These are phyloP conservation scores for Rhopalosiphum padi DNA, from an alignment of 1,140 invertebrate species.

Conservation along the genomic window DNA sequence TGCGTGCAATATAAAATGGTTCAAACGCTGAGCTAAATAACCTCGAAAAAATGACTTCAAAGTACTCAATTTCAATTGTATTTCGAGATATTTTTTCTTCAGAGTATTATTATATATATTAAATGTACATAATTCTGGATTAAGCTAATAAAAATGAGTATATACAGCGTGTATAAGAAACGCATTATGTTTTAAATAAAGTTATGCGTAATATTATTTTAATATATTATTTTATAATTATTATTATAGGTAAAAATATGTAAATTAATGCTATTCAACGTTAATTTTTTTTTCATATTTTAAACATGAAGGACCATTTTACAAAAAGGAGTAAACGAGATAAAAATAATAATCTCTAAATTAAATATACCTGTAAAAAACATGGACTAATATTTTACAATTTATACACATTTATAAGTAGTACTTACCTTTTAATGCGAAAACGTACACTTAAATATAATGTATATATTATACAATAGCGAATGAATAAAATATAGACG, in stretches of 20 bases:
- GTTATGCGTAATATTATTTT: background rate
- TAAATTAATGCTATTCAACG: background rate
- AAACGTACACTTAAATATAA: background rate
- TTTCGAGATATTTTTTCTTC: background rate
- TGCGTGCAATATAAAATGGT: background rate
- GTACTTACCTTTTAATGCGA: background rate
- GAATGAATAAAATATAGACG: background rate
- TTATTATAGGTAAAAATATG: background rate
- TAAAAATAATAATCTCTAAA: background rate
- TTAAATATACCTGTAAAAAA: background rate
- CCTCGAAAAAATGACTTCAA: background rate
- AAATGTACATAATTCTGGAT: background rate
- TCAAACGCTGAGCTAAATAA: background rate
- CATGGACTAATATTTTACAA: background rate
- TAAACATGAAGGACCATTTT: background rate
- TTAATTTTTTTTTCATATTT: conserved; percentile 9
- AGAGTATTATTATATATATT: background rate
- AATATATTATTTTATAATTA: background rate
- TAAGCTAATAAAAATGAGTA: background rate
- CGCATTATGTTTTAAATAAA: background rate
- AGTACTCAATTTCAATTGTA: background rate
- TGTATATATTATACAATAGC: background rate
- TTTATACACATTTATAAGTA: background rate
- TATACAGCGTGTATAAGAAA: background rate
- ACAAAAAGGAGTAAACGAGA: background rate